Conservation (phyloP, 1,140 invertebrate genomes). For the Planococcus citri region DNA sequence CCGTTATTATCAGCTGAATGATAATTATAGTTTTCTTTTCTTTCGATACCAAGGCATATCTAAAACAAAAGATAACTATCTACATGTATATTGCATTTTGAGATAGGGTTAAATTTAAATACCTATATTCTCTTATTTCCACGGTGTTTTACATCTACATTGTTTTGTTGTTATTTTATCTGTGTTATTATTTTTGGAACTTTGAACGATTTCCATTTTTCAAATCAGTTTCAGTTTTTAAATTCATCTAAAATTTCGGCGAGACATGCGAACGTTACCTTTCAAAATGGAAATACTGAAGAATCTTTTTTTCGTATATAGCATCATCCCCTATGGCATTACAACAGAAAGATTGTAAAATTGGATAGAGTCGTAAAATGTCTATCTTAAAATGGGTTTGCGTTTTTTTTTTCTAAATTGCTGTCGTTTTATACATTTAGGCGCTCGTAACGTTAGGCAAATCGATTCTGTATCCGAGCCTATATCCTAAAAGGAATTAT, state of each 20-base stretch:
- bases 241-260: neutral
- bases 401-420: slow-evolving; percentile 10
- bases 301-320: neutral
- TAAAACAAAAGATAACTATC: too few species aligned
- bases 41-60: too few species aligned
- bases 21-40: too few species aligned
- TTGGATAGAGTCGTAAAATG: slow-evolving; percentile 19
- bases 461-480: slow-evolving; percentile 15
- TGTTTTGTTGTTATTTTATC: too few species aligned
- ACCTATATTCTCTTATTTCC: too few species aligned
- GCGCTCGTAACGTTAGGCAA: slow-evolving; percentile 2
- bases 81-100: too few species aligned
- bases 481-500: neutral
- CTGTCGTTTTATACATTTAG: neutral
- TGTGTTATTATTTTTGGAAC: too few species aligned
- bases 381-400: slow-evolving; percentile 11
- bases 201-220: too few species aligned
- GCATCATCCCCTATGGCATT: slow-evolving; percentile 16
- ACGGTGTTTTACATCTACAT: too few species aligned
- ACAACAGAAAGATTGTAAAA: slow-evolving; percentile 17
- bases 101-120: too few species aligned
- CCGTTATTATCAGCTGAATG: too few species aligned
- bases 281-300: neutral
- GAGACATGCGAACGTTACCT: neutral
- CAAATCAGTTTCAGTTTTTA: too few species aligned